These are phyloP conservation scores for Aphodius sticticus DNA, from an alignment of 2,888 invertebrate genomes.

Conservation along the genomic window DNA sequence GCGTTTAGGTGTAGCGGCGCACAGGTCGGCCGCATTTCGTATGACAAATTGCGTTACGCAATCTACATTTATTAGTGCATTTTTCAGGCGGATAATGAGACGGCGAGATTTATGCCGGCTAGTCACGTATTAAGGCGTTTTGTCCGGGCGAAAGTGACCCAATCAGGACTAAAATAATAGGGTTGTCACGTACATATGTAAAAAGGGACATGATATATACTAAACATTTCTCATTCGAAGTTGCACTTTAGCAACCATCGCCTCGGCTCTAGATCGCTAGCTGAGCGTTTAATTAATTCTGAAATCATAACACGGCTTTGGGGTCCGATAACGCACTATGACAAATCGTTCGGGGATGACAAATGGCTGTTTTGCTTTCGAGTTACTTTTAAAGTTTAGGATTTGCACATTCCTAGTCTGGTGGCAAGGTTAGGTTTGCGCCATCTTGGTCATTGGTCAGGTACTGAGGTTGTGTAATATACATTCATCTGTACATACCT, in stretches of 20 bases:
- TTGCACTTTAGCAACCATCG: neutral
- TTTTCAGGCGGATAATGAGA: conserved; percentile 38
- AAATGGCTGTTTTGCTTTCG: neutral
- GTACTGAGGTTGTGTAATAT: too few species aligned
- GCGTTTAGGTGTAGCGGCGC: conserved; percentile 22
- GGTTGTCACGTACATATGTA: conserved; percentile 48
- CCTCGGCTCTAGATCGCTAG: neutral
- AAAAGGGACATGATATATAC: conserved; percentile 40
- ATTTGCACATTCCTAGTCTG: too few species aligned
- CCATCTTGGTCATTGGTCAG: too few species aligned
- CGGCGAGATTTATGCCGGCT: conserved; percentile 46
- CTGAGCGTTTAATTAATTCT: neutral
- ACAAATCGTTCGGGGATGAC: neutral
- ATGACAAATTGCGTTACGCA: conserved; percentile 33
- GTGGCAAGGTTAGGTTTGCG: too few species aligned
- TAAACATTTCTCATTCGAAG: conserved; percentile 39
- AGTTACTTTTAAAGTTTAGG: neutral
- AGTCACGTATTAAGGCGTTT: conserved; percentile 56
- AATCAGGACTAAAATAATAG: conserved; percentile 57
- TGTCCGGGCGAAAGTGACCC: conserved; percentile 56
- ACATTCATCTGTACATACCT: too few species aligned
- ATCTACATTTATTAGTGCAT: conserved; percentile 39
- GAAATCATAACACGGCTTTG: neutral
- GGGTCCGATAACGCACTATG: neutral
- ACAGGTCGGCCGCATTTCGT: neutral